Conservation (phyloP, 2,113 vertebrate genomes). For the Miniopterus natalensis region DNA sequence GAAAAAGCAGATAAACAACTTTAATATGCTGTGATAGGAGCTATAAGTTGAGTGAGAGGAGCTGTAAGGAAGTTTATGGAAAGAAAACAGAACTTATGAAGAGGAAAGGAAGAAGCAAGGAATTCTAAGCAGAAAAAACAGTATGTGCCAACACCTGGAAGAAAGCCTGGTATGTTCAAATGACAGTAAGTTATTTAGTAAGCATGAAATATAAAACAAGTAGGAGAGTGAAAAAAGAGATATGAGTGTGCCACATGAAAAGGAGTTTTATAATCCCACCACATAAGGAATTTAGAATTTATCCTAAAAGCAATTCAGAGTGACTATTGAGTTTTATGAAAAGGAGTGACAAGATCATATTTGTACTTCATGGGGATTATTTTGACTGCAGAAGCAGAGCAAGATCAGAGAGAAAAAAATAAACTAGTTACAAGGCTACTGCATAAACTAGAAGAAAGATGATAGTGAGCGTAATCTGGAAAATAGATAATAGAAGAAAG, state of each 20-base stretch:
- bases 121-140: slow-evolving; percentile 3
- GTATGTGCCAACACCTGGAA: not conserved
- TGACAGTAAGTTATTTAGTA: not conserved
- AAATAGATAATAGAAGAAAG: not conserved
- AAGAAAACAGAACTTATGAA: slow-evolving; percentile 1
- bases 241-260: not conserved
- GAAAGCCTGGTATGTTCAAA: not conserved
- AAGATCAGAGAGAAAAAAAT: slow-evolving; percentile 51
- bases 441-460: slow-evolving; percentile 24
- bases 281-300: not conserved
- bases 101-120: not conserved
- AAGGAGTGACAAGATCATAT: not conserved
- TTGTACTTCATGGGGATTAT: not conserved
- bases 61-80: not conserved
- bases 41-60: not conserved
- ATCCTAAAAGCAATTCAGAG: slow-evolving; percentile 39
- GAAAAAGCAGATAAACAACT: slow-evolving; percentile 20
- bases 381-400: not conserved
- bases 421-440: not conserved
- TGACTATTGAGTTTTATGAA: not conserved
- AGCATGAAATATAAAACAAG: slow-evolving; percentile 13
- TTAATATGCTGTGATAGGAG: not conserved
- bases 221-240: not conserved
- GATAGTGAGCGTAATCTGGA: not conserved
- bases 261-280: not conserved